Percentiles rank a stretch among this genome's conserved stretches.
Evolutionary conservation across 92 coral and sea anemone genomes (phyloP).

Genomic region (Paragorgia papillata): DNA sequence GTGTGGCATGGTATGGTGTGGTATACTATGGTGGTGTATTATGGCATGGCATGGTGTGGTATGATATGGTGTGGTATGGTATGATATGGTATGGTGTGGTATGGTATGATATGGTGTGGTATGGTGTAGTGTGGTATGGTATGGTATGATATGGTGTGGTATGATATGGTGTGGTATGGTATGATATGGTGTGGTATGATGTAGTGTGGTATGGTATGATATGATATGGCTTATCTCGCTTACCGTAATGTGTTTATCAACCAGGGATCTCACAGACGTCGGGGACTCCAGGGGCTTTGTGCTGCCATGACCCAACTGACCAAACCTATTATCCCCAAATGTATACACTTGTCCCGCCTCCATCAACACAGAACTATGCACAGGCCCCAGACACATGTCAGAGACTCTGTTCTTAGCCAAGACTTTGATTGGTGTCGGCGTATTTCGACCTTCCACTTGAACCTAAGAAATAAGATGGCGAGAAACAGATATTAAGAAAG

Average conservation of each 20-base stretch:
- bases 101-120: too few relatives aligned
- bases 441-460: slow-evolving; percentile 89
- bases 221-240: too few relatives aligned
- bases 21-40: too few relatives aligned
- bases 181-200: too few relatives aligned
- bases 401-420: slow-evolving; percentile 89
- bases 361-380: slow-evolving; percentile 92
- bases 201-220: too few relatives aligned
- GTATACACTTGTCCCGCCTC: slow-evolving; percentile 96
- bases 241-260: slow-evolving; percentile 80
- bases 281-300: slow-evolving; percentile 92
- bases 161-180: too few relatives aligned
- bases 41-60: too few relatives aligned
- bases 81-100: neutral
- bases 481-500: too few relatives aligned
- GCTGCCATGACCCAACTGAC: slow-evolving; percentile 89
- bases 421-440: slow-evolving; percentile 91
- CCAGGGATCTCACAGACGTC: slow-evolving; percentile 79
- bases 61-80: neutral
- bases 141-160: too few relatives aligned
- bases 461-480: slow-evolving; percentile 46
- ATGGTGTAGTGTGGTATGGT: too few relatives aligned
- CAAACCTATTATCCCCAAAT: slow-evolving; percentile 86
- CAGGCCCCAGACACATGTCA: slow-evolving; percentile 89
- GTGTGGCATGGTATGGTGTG: too few relatives aligned